Conservation (phyloP, 2,797 vertebrate genomes). For the Girardinus metallicus region DNA sequence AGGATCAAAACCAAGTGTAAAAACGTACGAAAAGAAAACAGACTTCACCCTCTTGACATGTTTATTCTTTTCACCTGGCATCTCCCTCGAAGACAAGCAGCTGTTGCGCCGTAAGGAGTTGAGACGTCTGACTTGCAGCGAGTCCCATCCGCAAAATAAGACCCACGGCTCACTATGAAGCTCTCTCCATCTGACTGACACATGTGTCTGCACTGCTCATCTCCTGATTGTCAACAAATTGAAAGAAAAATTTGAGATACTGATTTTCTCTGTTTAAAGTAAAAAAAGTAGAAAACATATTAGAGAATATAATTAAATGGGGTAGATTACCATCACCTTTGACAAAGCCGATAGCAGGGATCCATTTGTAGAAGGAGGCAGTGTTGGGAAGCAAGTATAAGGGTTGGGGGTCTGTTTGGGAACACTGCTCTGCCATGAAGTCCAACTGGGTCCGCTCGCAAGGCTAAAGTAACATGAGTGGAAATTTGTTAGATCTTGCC, state of each 20-base stretch:
- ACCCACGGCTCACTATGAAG: slow-evolving; percentile 90
- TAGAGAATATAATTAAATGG: too few relatives aligned
- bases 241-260: neutral
- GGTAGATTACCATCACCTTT: slow-evolving; percentile 78
- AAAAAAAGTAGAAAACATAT: neutral
- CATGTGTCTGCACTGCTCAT: slow-evolving; percentile 87
- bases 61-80: slow-evolving; percentile 84
- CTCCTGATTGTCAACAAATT: slow-evolving; percentile 74
- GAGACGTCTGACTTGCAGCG: slow-evolving; percentile 82
- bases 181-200: slow-evolving; percentile 86
- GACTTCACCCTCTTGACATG: neutral
- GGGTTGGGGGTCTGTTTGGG: slow-evolving; percentile 83
- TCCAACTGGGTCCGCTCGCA: slow-evolving; percentile 86
- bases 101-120: slow-evolving; percentile 57
- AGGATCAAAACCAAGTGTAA: slow-evolving; percentile 27
- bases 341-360: slow-evolving; percentile 82
- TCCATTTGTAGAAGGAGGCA: slow-evolving; percentile 88
- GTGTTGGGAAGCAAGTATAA: slow-evolving; percentile 75
- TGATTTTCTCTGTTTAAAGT: neutral
- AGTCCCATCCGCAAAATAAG: slow-evolving; percentile 90
- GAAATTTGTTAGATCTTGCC: neutral
- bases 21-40: neutral
- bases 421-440: slow-evolving; percentile 93
- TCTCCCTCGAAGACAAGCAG: slow-evolving; percentile 85
- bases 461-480: slow-evolving; percentile 71